Conservation (phyloP, 53 echinoderm and acorn worm genomes). For the Antedon mediterranea region DNA sequence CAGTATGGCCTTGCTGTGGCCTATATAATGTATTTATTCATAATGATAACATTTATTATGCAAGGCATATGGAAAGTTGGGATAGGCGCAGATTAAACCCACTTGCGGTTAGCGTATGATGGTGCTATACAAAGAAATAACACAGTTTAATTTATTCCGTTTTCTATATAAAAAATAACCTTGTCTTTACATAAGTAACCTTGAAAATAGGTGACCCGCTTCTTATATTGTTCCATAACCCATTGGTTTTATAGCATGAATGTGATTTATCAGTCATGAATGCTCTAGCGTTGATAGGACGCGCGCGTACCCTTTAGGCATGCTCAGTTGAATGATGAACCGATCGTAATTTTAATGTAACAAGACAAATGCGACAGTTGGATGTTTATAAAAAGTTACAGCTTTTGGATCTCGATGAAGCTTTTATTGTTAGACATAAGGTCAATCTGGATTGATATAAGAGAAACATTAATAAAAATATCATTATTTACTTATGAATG, state of each 20-base stretch:
- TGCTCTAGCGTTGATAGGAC: neutral
- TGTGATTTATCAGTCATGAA: neutral
- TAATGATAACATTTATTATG: too few relatives aligned
- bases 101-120: neutral
- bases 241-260: neutral
- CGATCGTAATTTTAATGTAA: too few relatives aligned
- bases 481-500: too few relatives aligned
- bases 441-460: too few relatives aligned
- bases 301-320: neutral
- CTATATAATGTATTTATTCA: neutral
- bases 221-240: neutral
- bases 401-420: too few relatives aligned
- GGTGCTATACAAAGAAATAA: neutral
- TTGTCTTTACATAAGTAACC: neutral
- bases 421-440: too few relatives aligned
- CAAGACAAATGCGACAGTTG: too few relatives aligned
- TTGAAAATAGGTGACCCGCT: neutral
- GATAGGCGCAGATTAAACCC: neutral
- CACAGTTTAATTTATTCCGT: neutral
- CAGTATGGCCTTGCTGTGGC: neutral
- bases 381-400: too few relatives aligned
- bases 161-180: neutral
- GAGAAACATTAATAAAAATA: too few relatives aligned
- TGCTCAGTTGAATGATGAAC: neutral
- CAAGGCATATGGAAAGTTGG: neutral